These are phyloP conservation scores for Sarcophaga peregrina DNA, from an alignment of 1,140 invertebrate species.

Conservation along the genomic window DNA sequence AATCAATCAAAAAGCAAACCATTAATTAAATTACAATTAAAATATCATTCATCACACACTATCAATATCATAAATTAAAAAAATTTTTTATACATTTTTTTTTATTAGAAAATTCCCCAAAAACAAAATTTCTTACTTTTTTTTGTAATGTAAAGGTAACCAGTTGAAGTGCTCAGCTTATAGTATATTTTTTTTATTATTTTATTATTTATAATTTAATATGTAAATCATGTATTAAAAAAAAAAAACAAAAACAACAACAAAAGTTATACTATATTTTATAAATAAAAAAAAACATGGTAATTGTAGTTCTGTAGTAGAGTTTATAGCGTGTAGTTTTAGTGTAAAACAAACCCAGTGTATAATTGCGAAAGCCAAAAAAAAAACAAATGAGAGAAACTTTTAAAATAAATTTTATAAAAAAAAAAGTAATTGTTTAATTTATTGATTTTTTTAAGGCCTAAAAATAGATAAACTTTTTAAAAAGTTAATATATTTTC, in stretches of 20 bases:
- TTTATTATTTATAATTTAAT: slow-evolving; percentile 27
- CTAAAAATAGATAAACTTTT: no score
- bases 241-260: background rate
- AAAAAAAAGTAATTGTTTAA: no score
- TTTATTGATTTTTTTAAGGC: no score
- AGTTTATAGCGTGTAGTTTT: background rate
- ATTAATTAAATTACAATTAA: background rate
- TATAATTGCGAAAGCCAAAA: slow-evolving; percentile 19
- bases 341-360: background rate
- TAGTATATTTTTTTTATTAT: background rate
- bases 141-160: background rate
- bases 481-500: no score
- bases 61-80: background rate
- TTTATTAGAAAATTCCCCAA: background rate
- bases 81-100: background rate
- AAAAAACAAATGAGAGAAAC: background rate
- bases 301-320: background rate
- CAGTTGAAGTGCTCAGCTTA: background rate
- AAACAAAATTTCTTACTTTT: background rate
- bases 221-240: slow-evolving; percentile 1
- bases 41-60: background rate
- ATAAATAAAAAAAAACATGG: background rate
- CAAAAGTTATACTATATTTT: background rate
- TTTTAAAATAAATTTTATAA: no score
- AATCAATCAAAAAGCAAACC: no score